Evolutionary conservation across 2,113 vertebrate genomes (phyloP).

Genomic region (Cyanoliseus patagonus): DNA sequence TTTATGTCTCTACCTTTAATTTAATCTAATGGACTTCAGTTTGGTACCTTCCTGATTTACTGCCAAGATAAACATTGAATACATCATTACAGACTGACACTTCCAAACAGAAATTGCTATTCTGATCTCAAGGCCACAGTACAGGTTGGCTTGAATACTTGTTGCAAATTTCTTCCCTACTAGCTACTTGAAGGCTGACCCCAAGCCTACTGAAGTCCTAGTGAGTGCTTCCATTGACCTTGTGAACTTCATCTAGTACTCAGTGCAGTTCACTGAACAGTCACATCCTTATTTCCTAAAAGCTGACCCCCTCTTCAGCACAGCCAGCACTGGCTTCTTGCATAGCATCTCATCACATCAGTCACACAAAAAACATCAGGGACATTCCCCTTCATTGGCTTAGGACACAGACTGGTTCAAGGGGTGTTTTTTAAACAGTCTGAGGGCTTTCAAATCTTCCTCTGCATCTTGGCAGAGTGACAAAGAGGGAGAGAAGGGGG

Average conservation of each 20-base stretch:
- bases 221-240: not conserved
- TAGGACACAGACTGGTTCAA: not conserved
- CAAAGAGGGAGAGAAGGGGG: not conserved
- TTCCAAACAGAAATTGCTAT: not conserved
- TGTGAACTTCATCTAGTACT: not conserved
- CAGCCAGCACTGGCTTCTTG: not conserved
- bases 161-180: not conserved
- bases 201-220: not conserved
- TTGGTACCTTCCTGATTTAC: not conserved
- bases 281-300: not conserved
- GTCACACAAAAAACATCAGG: not conserved
- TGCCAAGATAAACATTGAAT: slow-evolving; percentile 8
- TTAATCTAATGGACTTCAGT: not conserved
- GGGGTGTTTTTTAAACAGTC: not conserved
- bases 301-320: not conserved
- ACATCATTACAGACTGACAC: not conserved
- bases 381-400: not conserved
- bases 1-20: not conserved
- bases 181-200: not conserved
- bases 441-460: not conserved
- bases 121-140: not conserved
- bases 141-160: not conserved
- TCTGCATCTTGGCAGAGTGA: not conserved
- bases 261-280: not conserved
- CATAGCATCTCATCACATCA: not conserved